Evolutionary conservation across 2,113 vertebrate genomes (phyloP), one percentile per base, ranked within the genome.

Genomic region (Aphyosemion australe): DNA sequence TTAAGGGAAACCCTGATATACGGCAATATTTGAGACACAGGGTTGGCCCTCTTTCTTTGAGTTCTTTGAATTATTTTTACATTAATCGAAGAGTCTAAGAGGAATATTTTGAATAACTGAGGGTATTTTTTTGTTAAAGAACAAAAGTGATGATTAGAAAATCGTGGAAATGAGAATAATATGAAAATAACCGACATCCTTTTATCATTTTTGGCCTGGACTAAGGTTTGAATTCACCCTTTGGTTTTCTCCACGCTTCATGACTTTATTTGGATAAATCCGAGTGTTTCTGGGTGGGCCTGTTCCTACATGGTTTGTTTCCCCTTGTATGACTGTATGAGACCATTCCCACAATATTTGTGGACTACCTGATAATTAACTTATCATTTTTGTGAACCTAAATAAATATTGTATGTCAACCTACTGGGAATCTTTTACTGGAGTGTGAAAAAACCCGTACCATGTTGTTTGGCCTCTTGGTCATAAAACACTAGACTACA

Each of bases 331-430:
- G 93, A 91, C 92, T 93, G 91, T 93, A 93, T 93, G 92, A 92
- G 92, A 92, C 88, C 91, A 92, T 93, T 93, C 92, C 93, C 93
- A 94, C 93, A 94, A 94, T 93, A 94, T 94, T 94, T 94, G 93
- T 94, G 93, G 93, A 94, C 92, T 93, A 94, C 93, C 93, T 94
- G 92, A 93, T 93, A 93, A 93, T 93, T 94, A 93, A 94, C 92
- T 94, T 94, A 94, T 94, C 93, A 93, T 93, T 93, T 93, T 93
- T 93, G 93, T 94, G 93, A 93, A 93, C 91, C 91, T 94, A 92
- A 94, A 94, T 94, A 94, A 94, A 94, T 94, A 93, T 93, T 88
- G 91, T 94, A 93, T 93, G 93, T 94, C 89, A 82, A 84, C 88
- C 88, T 88, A 78, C 50, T 61, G 13, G 1, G 42, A 43, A 65